These are phyloP conservation scores for Leiothrix lutea DNA, from an alignment of 2,113 vertebrate species.

Conservation along the genomic window DNA sequence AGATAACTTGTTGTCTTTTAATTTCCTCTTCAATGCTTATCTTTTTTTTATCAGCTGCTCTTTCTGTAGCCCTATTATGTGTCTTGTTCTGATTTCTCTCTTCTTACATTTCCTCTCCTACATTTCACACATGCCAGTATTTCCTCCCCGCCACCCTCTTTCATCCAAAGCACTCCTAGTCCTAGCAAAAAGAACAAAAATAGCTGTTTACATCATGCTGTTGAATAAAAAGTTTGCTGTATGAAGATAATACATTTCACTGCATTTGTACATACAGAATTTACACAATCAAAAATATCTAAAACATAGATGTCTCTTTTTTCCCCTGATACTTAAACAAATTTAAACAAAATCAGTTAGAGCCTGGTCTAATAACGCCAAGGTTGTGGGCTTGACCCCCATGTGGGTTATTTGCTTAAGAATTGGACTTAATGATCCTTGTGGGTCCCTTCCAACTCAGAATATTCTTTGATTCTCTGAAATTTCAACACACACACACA, in stretches of 20 bases:
- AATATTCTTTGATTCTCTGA: neutral
- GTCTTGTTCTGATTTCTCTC: conserved; percentile 34
- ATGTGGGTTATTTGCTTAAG: neutral
- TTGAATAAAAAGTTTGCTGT: conserved; percentile 18
- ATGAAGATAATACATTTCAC: neutral
- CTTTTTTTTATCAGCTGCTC: conserved; percentile 34
- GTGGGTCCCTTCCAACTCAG: neutral
- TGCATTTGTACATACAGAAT: neutral
- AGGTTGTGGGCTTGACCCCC: neutral
- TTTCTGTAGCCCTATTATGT: conserved; percentile 29
- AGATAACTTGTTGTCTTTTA: conserved; percentile 42
- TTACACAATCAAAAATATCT: neutral
- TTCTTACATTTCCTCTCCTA: conserved; percentile 56
- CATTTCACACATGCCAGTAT: conserved; percentile 33
- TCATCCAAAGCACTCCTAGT: conserved; percentile 15
- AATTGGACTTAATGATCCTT: neutral
- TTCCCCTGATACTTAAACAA: neutral
- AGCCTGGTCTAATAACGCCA: neutral
- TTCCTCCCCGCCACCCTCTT: neutral
- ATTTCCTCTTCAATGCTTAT: conserved; percentile 49
- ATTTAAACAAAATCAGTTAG: neutral
- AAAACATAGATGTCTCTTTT: neutral
- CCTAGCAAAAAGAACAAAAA: conserved; percentile 25
- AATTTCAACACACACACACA: neutral
- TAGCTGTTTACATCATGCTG: neutral